A percentile compares a stretch with the other conserved stretches of the same genome.
Evolutionary conservation across 2,888 invertebrate genomes (phyloP).

Genomic region (Hyalella azteca): DNA sequence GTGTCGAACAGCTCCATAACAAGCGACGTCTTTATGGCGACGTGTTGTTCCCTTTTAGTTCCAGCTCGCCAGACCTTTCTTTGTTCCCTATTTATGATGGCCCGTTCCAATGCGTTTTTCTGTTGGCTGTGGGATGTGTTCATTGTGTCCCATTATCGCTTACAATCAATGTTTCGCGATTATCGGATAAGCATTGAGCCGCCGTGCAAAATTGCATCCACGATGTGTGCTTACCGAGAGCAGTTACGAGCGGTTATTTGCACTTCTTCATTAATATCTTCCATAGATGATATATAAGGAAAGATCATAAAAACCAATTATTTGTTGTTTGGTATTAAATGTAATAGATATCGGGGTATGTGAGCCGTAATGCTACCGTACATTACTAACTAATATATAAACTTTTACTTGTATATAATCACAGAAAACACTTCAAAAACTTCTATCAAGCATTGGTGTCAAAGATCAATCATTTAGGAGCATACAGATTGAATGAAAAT

Average conservation of each 20-base stretch:
- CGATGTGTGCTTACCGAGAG: conserved; percentile 1
- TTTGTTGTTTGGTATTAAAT: too few species aligned
- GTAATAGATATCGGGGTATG: too few species aligned
- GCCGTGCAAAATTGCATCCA: conserved; percentile 33
- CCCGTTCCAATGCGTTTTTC: conserved; percentile 21
- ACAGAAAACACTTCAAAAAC: too few species aligned
- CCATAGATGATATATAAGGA: too few species aligned
- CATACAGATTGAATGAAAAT: too few species aligned
- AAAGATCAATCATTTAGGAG: too few species aligned
- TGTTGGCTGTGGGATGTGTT: conserved; percentile 31
- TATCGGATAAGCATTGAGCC: conserved; percentile 22
- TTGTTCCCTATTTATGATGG: conserved; percentile 37
- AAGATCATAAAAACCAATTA: too few species aligned
- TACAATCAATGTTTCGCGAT: conserved; percentile 31
- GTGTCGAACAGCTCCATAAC: conserved; percentile 27
- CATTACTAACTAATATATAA: too few species aligned
- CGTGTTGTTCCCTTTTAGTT: conserved; percentile 37
- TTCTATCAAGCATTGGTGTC: too few species aligned
- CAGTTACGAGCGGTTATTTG: conserved; percentile 15
- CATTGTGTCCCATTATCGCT: conserved; percentile 35
- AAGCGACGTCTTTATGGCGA: conserved; percentile 26
- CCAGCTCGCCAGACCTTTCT: conserved; percentile 29
- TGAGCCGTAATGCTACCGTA: too few species aligned
- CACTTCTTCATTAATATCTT: too few species aligned
- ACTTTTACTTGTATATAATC: too few species aligned